phyloP scores from a whole-genome alignment of 2,113 vertebrate species.

The Eulemur macaco region DNA sequence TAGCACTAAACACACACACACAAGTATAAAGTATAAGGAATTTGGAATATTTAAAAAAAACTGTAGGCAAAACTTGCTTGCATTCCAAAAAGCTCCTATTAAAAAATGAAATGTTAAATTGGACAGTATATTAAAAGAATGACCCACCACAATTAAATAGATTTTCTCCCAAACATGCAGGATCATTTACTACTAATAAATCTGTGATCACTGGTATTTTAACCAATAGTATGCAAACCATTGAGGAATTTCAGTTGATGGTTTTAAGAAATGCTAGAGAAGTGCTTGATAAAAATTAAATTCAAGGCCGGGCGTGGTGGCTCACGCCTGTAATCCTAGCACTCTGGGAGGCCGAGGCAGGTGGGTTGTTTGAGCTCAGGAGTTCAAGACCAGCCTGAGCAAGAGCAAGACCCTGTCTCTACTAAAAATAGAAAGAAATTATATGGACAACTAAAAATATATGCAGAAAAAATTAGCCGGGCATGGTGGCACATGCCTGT shows the following conservation, averaged over 20 bases:
- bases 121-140: background rate
- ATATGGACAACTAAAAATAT: too few species aligned
- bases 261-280: background rate
- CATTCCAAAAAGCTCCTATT: background rate
- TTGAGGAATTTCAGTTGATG: background rate
- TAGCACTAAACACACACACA: background rate
- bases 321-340: too few species aligned
- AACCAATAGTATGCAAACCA: background rate
- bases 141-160: background rate
- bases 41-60: background rate
- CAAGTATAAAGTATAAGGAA: background rate
- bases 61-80: background rate
- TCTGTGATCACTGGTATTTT: background rate
- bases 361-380: too few species aligned
- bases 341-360: too few species aligned
- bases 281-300: conserved; percentile 5
- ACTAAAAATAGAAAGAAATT: too few species aligned
- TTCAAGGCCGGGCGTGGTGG: background rate
- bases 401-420: too few species aligned
- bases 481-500: too few species aligned
- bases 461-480: too few species aligned
- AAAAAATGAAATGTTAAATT: background rate
- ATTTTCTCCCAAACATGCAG: background rate
- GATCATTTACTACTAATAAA: background rate
- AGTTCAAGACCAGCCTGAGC: too few species aligned